A percentile compares a stretch with the other conserved stretches of the same genome.
Evolutionary conservation across 2,888 invertebrate genomes (phyloP).

Genomic region (Ceriagrion tenellum): DNA sequence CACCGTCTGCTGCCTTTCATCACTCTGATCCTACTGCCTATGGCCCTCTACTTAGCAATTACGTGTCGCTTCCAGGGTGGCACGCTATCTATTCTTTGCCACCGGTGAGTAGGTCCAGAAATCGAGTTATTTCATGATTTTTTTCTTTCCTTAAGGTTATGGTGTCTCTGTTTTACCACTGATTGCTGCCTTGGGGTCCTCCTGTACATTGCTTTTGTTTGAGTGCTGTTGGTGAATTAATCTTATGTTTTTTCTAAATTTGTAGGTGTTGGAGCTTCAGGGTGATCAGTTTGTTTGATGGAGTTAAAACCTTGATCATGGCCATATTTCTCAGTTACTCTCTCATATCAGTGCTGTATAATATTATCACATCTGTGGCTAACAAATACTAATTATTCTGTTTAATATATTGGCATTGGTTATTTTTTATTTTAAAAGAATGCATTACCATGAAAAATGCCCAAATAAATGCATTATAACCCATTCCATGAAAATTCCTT

Average conservation of each 20-base stretch:
- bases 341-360: not conserved
- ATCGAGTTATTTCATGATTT: not conserved
- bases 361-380: not conserved
- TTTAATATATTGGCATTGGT: too few species aligned
- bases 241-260: not conserved
- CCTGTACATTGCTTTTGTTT: not conserved
- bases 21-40: conserved; percentile 32
- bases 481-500: not conserved
- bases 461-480: not conserved
- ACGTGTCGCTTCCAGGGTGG: conserved; percentile 57
- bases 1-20: conserved; percentile 56
- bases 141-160: not conserved
- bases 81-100: conserved; percentile 55
- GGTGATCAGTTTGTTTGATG: not conserved
- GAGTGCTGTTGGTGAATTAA: not conserved
- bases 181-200: not conserved
- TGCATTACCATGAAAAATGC: not conserved
- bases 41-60: conserved; percentile 48
- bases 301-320: not conserved
- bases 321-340: not conserved
- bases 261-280: not conserved
- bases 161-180: not conserved
- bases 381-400: not conserved
- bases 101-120: conserved; percentile 46
- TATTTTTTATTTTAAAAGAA: not conserved